phyloP scores from a whole-genome alignment of 2,888 invertebrate species.

The Aradus depressus region DNA sequence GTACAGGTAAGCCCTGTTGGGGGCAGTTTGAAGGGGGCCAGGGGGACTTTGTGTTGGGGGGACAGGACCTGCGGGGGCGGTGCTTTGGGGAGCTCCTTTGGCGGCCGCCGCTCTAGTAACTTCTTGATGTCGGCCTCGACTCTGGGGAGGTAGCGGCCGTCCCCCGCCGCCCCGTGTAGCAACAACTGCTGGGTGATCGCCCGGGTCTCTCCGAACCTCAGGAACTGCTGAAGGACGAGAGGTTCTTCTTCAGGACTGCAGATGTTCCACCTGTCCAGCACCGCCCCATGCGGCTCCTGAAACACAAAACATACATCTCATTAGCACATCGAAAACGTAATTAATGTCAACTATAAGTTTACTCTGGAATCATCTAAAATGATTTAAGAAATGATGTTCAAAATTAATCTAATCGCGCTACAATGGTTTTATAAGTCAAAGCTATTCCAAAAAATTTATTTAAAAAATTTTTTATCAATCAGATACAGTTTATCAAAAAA shows the following conservation, averaged over 20 bases:
- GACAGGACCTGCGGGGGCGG: conserved; percentile 37
- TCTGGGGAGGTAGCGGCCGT: conserved; percentile 39
- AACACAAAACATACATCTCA: conserved; percentile 41
- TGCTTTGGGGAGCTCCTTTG: conserved; percentile 39
- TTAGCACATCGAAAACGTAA: too few relatives aligned
- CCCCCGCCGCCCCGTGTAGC: conserved; percentile 37
- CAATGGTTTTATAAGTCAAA: too few relatives aligned
- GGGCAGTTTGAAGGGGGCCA: conserved; percentile 41
- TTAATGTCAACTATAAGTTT: background rate
- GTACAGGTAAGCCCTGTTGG: conserved; percentile 33
- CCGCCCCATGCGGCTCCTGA: conserved; percentile 67
- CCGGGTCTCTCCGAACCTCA: conserved; percentile 79
- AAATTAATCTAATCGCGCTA: too few relatives aligned
- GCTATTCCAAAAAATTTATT: too few relatives aligned
- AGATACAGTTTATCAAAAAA: too few relatives aligned
- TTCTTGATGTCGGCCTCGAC: conserved; percentile 45
- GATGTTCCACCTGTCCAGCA: conserved; percentile 80
- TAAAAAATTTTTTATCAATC: too few relatives aligned
- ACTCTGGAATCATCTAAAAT: background rate
- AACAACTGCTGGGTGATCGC: conserved; percentile 59
- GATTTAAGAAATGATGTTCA: too few relatives aligned
- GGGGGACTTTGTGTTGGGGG: conserved; percentile 36
- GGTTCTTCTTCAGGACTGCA: conserved; percentile 81
- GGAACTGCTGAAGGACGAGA: conserved; percentile 82
- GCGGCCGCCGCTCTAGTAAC: conserved; percentile 40